Evolutionary conservation across 2,888 invertebrate species (phyloP).

Genomic region (Andrena flavipes): DNA sequence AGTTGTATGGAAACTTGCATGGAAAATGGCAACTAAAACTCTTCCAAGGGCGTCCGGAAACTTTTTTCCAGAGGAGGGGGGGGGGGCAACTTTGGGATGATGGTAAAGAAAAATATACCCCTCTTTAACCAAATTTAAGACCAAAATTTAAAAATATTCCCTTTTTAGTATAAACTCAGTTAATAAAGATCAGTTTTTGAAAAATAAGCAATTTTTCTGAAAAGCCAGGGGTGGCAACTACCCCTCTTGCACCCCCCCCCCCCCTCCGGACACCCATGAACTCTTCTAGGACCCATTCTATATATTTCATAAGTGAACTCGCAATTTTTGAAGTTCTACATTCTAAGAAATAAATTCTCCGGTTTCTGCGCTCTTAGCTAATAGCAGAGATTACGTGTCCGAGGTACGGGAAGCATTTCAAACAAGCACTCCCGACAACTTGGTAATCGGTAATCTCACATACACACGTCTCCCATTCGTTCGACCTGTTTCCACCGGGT

Average conservation of each 20-base stretch:
- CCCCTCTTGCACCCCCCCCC: too few species aligned
- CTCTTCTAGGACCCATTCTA: not conserved
- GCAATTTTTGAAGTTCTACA: not conserved
- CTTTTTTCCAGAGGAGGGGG: too few species aligned
- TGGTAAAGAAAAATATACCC: too few species aligned
- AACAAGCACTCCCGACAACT: slow-evolving; percentile 35
- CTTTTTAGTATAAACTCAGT: too few species aligned
- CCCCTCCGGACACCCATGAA: too few species aligned
- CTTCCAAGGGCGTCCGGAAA: too few species aligned
- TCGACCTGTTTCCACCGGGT: slow-evolving; percentile 60
- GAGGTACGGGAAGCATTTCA: slow-evolving; percentile 7
- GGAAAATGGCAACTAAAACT: not conserved
- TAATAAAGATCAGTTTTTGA: too few species aligned
- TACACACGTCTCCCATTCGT: slow-evolving; percentile 18
- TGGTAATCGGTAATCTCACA: slow-evolving; percentile 29
- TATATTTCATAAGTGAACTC: not conserved
- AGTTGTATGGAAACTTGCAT: not conserved
- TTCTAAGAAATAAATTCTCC: not conserved
- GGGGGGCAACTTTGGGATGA: too few species aligned
- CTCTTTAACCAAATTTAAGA: too few species aligned
- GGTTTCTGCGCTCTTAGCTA: not conserved
- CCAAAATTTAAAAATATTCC: too few species aligned
- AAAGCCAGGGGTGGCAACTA: too few species aligned
- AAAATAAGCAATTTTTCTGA: too few species aligned
- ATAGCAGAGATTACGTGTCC: not conserved